These are phyloP conservation scores for Melitaea athalia DNA, from an alignment of 2,888 invertebrate genomes.

Conservation along the genomic window DNA sequence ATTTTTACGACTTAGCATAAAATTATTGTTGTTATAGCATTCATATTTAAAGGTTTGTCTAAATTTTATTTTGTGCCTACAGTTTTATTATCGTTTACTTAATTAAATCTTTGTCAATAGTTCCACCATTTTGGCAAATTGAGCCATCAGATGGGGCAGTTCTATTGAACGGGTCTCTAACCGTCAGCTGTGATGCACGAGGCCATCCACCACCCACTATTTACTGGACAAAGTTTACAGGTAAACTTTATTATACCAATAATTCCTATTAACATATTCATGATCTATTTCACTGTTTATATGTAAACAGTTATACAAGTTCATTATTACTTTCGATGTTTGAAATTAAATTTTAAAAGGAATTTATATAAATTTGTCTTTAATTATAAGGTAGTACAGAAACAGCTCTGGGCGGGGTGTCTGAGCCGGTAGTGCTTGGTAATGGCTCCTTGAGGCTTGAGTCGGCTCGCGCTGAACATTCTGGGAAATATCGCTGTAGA, in stretches of 20 bases:
- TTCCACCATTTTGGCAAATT: slow-evolving; percentile 89
- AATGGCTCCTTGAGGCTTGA: slow-evolving; percentile 90
- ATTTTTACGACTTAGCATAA: neutral
- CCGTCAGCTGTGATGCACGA: slow-evolving; percentile 89
- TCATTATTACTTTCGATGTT: neutral
- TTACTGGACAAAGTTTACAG: slow-evolving; percentile 88
- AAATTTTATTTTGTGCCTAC: no score
- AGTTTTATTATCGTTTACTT: no score
- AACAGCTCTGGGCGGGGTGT: slow-evolving; percentile 69
- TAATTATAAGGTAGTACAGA: slow-evolving; percentile 67
- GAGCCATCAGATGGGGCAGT: slow-evolving; percentile 89
- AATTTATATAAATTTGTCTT: slow-evolving; percentile 25
- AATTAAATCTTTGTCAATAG: slow-evolving; percentile 64
- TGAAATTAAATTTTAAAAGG: neutral
- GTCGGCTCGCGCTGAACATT: slow-evolving; percentile 88
- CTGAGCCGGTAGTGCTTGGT: slow-evolving; percentile 76
- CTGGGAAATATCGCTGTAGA: slow-evolving; percentile 92
- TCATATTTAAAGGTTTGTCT: no score
- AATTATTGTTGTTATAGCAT: no score
- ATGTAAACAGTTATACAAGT: no score
- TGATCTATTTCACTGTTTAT: no score
- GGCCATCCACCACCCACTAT: slow-evolving; percentile 90
- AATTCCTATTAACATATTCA: neutral
- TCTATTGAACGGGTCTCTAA: slow-evolving; percentile 87
- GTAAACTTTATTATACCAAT: slow-evolving; percentile 60